Evolutionary conservation across 2,113 vertebrate species (phyloP).

Genomic region (Corythoichthys haematopterus): DNA sequence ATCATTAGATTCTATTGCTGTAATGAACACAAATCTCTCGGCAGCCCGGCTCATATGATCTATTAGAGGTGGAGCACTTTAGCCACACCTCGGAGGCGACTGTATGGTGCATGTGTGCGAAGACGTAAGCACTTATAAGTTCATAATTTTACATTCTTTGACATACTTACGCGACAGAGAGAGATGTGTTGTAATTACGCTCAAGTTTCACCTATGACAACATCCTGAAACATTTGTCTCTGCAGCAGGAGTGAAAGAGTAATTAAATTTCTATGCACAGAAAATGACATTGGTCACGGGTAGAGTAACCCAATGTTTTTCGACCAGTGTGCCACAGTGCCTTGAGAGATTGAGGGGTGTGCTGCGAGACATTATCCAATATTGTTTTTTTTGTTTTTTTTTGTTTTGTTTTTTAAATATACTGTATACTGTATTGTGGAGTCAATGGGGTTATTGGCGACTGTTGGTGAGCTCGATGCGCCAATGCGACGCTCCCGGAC

Average conservation of each 20-base stretch:
- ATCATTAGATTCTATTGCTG: constrained; percentile 58
- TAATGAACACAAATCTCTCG: constrained; percentile 59
- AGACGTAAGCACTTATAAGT: constrained; percentile 25
- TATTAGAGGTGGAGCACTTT: constrained; percentile 32
- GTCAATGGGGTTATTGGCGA: too few relatives aligned
- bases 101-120: constrained; percentile 17
- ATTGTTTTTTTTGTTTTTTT: too few relatives aligned
- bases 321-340: too few relatives aligned
- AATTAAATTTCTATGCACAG: neutral
- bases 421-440: too few relatives aligned
- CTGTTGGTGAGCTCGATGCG: too few relatives aligned
- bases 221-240: constrained; percentile 6
- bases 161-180: constrained; percentile 17
- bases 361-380: too few relatives aligned
- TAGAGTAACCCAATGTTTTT: neutral
- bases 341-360: too few relatives aligned
- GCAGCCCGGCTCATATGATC: constrained; percentile 29
- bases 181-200: neutral
- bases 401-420: too few relatives aligned
- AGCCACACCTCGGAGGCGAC: constrained; percentile 25
- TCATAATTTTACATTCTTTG: constrained; percentile 10
- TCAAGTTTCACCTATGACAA: neutral
- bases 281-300: neutral
- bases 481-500: too few relatives aligned
- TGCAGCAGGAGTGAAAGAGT: too few relatives aligned